A percentile compares a stretch with the other conserved stretches of the same genome.
These are phyloP conservation scores for Trematomus loennbergii DNA, from an alignment of 2,113 vertebrate species.

Conservation along the genomic window DNA sequence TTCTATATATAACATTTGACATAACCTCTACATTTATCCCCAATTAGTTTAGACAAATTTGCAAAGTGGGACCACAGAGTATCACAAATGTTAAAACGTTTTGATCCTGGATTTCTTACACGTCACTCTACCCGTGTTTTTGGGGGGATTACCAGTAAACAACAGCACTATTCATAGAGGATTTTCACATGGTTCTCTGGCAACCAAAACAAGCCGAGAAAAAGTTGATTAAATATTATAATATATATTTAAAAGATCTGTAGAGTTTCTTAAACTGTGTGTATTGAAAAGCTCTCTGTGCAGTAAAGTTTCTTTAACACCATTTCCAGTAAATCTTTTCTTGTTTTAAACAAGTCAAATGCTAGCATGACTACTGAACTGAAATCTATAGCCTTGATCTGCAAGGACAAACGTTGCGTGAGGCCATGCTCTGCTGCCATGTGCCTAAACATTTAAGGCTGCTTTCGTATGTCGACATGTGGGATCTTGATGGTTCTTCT, in stretches of 20 bases:
- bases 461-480: conserved; percentile 47
- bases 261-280: too few relatives aligned
- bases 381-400: conserved; percentile 47
- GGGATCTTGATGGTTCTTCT: conserved; percentile 53
- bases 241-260: too few relatives aligned
- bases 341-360: conserved; percentile 25
- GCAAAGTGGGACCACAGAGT: neutral
- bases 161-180: neutral
- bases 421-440: conserved; percentile 57
- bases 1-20: neutral
- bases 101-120: neutral
- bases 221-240: too few relatives aligned
- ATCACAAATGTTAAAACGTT: neutral
- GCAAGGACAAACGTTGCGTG: conserved; percentile 49
- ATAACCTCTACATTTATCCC: neutral
- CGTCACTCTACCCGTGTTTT: neutral
- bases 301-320: neutral
- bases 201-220: neutral
- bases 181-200: neutral
- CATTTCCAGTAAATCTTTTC: neutral
- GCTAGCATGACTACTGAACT: conserved; percentile 37
- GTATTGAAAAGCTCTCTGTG: neutral
- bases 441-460: conserved; percentile 54
- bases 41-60: neutral
- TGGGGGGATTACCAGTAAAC: neutral